Evolutionary conservation across 2,888 invertebrate genomes (phyloP).

Genomic region (Plebejus melissa): DNA sequence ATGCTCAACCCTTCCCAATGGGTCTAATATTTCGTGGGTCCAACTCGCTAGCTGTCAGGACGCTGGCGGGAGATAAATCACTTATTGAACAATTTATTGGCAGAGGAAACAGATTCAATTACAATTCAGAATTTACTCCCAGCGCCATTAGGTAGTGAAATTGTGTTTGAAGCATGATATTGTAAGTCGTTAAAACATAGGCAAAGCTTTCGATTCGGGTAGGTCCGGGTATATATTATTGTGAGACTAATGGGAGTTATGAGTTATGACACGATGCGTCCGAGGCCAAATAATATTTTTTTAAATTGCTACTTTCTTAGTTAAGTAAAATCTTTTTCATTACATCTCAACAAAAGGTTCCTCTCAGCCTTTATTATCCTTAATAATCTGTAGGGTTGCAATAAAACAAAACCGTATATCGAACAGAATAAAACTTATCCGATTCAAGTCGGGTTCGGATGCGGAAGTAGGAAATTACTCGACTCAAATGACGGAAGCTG

Average conservation of each 20-base stretch:
- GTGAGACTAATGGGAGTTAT: too few relatives aligned
- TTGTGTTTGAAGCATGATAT: neutral
- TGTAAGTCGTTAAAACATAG: neutral
- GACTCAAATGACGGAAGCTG: slow-evolving; percentile 57
- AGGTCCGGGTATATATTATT: too few relatives aligned
- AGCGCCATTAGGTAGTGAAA: slow-evolving; percentile 20
- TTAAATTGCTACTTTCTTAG: too few relatives aligned
- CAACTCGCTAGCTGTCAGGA: slow-evolving; percentile 42
- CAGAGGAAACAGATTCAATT: slow-evolving; percentile 47
- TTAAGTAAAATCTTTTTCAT: neutral
- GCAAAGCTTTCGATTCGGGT: too few relatives aligned
- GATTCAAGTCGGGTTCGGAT: slow-evolving; percentile 44
- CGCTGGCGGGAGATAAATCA: slow-evolving; percentile 45
- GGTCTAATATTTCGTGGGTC: slow-evolving; percentile 26
- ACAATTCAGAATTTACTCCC: slow-evolving; percentile 42
- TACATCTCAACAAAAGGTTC: neutral
- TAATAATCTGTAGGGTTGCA: neutral
- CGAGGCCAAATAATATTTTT: too few relatives aligned
- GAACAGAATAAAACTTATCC: slow-evolving; percentile 30
- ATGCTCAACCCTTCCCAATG: slow-evolving; percentile 9
- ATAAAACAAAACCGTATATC: slow-evolving; percentile 15
- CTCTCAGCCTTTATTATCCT: neutral
- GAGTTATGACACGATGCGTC: too few relatives aligned
- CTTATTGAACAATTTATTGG: slow-evolving; percentile 48
- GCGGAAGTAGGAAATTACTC: slow-evolving; percentile 56